Evolutionary conservation across 2,113 vertebrate species (phyloP).

Genomic region (Arvicanthis niloticus): DNA sequence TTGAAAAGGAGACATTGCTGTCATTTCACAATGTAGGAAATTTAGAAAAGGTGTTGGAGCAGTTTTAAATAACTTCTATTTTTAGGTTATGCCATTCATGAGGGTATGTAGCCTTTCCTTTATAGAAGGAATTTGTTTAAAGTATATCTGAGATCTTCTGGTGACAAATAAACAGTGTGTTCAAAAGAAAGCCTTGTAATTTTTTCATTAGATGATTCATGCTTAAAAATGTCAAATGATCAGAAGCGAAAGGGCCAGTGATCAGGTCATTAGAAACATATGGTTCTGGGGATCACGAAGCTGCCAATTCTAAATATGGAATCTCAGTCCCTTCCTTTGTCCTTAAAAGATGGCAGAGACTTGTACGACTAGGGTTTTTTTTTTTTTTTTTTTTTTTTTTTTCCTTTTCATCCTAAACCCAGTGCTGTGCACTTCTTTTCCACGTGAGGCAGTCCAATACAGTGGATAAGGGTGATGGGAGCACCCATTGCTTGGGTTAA

Average conservation of each 20-base stretch:
- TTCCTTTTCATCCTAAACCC: slow-evolving; percentile 11
- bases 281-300: slow-evolving; percentile 68
- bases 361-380: slow-evolving; percentile 25
- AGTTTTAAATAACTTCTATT: slow-evolving; percentile 84
- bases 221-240: slow-evolving; percentile 82
- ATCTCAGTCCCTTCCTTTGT: slow-evolving; percentile 67
- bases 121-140: slow-evolving; percentile 80
- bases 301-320: slow-evolving; percentile 74
- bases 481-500: neutral
- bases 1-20: slow-evolving; percentile 84
- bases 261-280: slow-evolving; percentile 82
- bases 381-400: neutral
- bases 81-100: slow-evolving; percentile 79
- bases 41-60: slow-evolving; percentile 82
- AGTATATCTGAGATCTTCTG: slow-evolving; percentile 79
- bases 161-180: slow-evolving; percentile 84
- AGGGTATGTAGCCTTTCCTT: slow-evolving; percentile 78
- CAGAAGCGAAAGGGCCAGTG: slow-evolving; percentile 75
- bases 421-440: neutral
- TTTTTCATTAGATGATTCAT: slow-evolving; percentile 84
- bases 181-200: slow-evolving; percentile 81
- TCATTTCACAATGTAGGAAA: slow-evolving; percentile 84
- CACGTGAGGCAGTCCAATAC: neutral
- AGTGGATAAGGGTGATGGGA: neutral
- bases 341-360: slow-evolving; percentile 61